Evolutionary conservation across 1,140 invertebrate genomes (phyloP), one percentile per base, ranked within the genome.

Genomic region (Leptinotarsa lineolata): DNA sequence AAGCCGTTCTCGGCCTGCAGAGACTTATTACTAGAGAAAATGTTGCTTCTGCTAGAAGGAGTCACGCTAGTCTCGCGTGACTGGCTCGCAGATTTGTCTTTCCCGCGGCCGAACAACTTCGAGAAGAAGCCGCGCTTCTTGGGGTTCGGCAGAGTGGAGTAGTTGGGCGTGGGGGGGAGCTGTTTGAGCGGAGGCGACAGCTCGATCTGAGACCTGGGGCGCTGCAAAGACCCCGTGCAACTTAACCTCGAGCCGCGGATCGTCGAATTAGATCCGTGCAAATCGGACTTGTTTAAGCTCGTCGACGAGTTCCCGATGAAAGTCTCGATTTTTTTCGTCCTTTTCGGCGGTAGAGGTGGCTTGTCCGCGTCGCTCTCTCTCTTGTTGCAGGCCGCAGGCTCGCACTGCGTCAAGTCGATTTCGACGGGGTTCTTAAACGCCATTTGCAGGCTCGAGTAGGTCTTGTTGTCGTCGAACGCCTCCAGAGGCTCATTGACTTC

Each of bases 381-480:
- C 86, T 90, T 88, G 12, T 24, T 44, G 18, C 44, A 3, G 16
- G 20, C n/a, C 16, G 60, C 86, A 70, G 77, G 13, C n/a, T 70
- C 65, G 21, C n/a, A 54, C 20, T 20, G 59, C n/a, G 16, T 63
- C 61, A 30, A 44, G 59, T 74, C 78, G 30, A 93, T 88, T 8
- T 88, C 79, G 1, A 94, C 82, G 0, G 93, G 93, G 85, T 95
- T 94, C 85, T 92, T 94, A 87, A 95, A 95, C 0, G 94, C 94
- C 80, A 94, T 87, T 81, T 95, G 93, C 60, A 95, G 83, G 80
- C 93, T 95, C 0, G 92, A 92, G 74, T 95, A 95, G 0, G 92
- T 93, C 67, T 91, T 90, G 68, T 90, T 88, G 78, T 94, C 93
- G 77, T 91, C 90, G 74, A 93, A 91, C 45, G 83, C 83, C 39